phyloP scores from a whole-genome alignment of 2,113 vertebrate genomes.

The Gadus macrocephalus region DNA sequence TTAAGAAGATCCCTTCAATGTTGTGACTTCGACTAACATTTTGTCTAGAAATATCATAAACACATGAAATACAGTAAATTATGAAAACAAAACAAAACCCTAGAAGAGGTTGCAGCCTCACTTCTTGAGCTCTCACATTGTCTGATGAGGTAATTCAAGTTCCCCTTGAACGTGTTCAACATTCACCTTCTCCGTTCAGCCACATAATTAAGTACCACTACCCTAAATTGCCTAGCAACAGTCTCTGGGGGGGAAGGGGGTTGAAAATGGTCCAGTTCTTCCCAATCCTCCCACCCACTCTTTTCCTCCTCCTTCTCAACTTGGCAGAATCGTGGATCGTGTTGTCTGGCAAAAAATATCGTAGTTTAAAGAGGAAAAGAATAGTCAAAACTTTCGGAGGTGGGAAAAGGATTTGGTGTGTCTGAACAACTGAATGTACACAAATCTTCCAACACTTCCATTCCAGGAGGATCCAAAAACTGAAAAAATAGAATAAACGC shows the following conservation, averaged over 20 bases:
- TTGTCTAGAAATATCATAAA: too few species aligned
- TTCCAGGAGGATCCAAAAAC: slow-evolving; percentile 21
- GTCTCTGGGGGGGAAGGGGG: slow-evolving; percentile 5
- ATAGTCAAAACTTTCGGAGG: neutral
- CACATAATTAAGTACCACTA: slow-evolving; percentile 58
- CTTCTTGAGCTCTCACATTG: slow-evolving; percentile 1
- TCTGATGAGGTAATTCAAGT: slow-evolving; percentile 38
- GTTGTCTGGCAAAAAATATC: neutral
- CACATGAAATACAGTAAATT: neutral
- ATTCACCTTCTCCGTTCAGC: slow-evolving; percentile 43
- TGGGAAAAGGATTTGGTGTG: neutral
- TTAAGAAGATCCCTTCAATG: too few species aligned
- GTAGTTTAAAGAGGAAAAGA: neutral
- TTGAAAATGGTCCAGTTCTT: too few species aligned
- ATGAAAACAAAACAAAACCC: slow-evolving; percentile 4
- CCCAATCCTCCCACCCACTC: neutral
- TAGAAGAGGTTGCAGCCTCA: slow-evolving; percentile 3
- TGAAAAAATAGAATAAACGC: too few species aligned
- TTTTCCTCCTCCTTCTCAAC: neutral
- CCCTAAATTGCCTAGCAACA: slow-evolving; percentile 50
- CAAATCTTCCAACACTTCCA: slow-evolving; percentile 20
- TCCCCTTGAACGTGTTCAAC: slow-evolving; percentile 54
- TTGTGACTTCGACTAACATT: too few species aligned
- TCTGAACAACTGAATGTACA: neutral
- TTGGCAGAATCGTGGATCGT: neutral